Percentiles rank a stretch among this genome's conserved stretches.
phyloP scores from a whole-genome alignment of 2,797 vertebrate species.

The Dallia pectoralis region DNA sequence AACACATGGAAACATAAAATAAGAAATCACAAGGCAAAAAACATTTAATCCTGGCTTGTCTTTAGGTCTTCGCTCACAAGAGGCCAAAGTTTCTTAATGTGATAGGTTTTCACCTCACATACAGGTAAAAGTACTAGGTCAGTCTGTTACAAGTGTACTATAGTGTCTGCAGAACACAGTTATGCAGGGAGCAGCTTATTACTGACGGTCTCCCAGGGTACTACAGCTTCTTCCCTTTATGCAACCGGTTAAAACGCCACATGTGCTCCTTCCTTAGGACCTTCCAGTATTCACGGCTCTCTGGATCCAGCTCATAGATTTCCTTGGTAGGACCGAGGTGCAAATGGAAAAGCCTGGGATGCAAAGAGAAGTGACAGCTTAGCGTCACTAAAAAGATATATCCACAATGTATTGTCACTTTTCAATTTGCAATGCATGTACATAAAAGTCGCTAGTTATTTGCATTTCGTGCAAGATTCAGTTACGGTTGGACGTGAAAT shows the following conservation, averaged over 20 bases:
- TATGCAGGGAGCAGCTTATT: neutral
- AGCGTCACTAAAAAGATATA: neutral
- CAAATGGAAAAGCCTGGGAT: constrained; percentile 85
- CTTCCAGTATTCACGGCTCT: constrained; percentile 80
- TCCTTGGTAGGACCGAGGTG: constrained; percentile 76
- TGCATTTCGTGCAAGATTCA: neutral
- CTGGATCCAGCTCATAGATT: constrained; percentile 78
- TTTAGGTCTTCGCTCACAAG: neutral
- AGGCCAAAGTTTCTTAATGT: neutral
- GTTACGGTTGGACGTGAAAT: neutral
- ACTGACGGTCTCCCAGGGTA: neutral
- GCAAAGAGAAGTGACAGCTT: neutral
- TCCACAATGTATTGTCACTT: neutral
- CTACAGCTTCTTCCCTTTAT: constrained; percentile 81
- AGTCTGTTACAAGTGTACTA: neutral
- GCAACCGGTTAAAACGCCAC: constrained; percentile 80
- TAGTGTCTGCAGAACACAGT: neutral
- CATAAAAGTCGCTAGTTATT: neutral
- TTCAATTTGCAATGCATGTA: neutral
- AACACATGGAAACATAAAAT: neutral
- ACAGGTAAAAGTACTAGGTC: neutral
- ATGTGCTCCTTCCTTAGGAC: constrained; percentile 86
- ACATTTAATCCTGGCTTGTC: neutral
- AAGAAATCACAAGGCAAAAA: neutral
- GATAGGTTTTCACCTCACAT: neutral